A percentile compares a stretch with the other conserved stretches of the same genome.
phyloP scores from a whole-genome alignment of 2,888 invertebrate genomes.

The Molanna angustata region DNA sequence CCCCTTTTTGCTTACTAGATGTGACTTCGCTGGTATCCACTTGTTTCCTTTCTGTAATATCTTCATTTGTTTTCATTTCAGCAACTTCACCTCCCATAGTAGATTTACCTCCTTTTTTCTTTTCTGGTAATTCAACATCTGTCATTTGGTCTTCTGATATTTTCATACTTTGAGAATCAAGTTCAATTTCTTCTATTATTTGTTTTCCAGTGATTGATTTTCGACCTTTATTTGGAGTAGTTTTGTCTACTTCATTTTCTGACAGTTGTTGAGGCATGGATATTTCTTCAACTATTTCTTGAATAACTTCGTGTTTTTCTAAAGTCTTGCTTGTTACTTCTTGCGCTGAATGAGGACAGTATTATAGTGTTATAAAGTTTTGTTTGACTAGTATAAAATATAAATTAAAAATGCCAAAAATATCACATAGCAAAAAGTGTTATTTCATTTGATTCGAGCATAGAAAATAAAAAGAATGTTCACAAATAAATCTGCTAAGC shows the following conservation, averaged over 20 bases:
- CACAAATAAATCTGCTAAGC: too few species aligned
- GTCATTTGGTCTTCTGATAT: constrained; percentile 35
- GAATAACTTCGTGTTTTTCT: constrained; percentile 46
- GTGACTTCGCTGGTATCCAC: constrained; percentile 28
- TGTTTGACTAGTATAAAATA: constrained; percentile 1
- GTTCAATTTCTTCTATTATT: constrained; percentile 40
- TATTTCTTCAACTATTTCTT: constrained; percentile 51
- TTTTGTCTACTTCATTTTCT: constrained; percentile 42
- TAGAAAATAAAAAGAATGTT: constrained; percentile 10
- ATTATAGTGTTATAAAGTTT: constrained; percentile 15
- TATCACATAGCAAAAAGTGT: constrained; percentile 16
- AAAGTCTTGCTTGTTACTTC: constrained; percentile 54
- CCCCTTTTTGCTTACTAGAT: constrained; percentile 24
- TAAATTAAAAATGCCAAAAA: constrained; percentile 7
- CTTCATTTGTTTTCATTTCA: constrained; percentile 42
- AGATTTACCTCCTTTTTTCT: constrained; percentile 26
- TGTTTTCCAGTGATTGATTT: constrained; percentile 34
- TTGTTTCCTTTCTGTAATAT: constrained; percentile 33
- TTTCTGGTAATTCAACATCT: constrained; percentile 35
- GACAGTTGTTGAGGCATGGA: constrained; percentile 39
- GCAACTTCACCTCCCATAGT: constrained; percentile 40
- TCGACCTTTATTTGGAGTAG: constrained; percentile 36
- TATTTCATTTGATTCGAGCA: constrained; percentile 15
- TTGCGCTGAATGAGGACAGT: constrained; percentile 41
- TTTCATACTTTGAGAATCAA: constrained; percentile 35